Conservation (phyloP, 2,113 vertebrate species). For the Labeo rohita region DNA sequence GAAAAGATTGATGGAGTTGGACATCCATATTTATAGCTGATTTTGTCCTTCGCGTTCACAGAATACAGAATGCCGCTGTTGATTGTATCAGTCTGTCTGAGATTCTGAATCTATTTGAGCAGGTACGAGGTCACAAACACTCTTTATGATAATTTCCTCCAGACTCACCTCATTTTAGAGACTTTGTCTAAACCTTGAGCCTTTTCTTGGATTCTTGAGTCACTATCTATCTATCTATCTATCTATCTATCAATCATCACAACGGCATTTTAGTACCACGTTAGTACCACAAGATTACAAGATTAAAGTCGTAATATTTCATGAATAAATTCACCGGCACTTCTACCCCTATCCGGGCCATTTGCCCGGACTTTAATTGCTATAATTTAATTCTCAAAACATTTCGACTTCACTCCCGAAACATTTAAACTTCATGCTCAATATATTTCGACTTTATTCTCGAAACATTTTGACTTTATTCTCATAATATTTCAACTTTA, state of each 20-base stretch:
- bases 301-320: too few species aligned
- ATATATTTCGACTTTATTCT: too few species aligned
- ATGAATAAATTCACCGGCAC: too few species aligned
- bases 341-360: too few species aligned
- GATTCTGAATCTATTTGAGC: constrained; percentile 5
- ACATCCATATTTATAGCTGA: constrained; percentile 47
- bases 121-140: constrained; percentile 26
- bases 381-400: too few species aligned
- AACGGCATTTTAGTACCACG: too few species aligned
- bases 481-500: too few species aligned
- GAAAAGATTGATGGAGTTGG: constrained; percentile 28
- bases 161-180: not conserved
- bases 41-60: constrained; percentile 38
- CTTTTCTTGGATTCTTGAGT: not conserved
- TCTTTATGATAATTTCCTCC: constrained; percentile 28
- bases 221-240: not conserved
- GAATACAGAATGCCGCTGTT: constrained; percentile 21
- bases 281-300: too few species aligned
- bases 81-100: constrained; percentile 11
- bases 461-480: too few species aligned
- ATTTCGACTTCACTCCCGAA: too few species aligned
- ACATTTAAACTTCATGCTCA: too few species aligned
- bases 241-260: not conserved
- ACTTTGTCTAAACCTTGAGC: not conserved
- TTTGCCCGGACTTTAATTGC: too few species aligned